A percentile compares a stretch with the other conserved stretches of the same genome.
Evolutionary conservation across 2,888 invertebrate genomes (phyloP).

Genomic region (Hemaris fuciformis): DNA sequence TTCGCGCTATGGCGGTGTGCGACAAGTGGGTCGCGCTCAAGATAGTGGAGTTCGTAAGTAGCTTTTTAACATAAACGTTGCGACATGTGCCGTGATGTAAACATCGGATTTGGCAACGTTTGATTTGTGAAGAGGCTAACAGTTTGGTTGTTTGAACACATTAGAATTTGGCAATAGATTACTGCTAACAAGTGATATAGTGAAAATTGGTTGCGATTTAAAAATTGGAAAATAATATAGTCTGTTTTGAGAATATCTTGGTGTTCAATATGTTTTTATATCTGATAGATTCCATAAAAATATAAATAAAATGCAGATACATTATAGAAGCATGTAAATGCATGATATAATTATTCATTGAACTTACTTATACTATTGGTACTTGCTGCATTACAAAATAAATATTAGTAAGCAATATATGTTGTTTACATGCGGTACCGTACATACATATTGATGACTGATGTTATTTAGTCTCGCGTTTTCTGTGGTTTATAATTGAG

Average conservation of each 20-base stretch:
- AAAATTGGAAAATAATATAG: too few relatives aligned
- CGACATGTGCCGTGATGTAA: slow-evolving; percentile 14
- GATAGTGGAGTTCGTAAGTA: slow-evolving; percentile 79
- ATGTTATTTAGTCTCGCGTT: background rate
- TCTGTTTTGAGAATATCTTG: too few relatives aligned
- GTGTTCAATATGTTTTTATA: too few relatives aligned
- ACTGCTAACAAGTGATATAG: background rate
- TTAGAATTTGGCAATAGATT: background rate
- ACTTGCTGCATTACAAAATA: too few relatives aligned
- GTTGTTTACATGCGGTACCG: too few relatives aligned
- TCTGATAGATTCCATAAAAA: too few relatives aligned
- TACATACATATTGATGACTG: too few relatives aligned
- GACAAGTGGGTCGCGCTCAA: slow-evolving; percentile 81
- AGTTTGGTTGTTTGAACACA: background rate
- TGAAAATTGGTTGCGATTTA: background rate
- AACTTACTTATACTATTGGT: too few relatives aligned
- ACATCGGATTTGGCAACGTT: slow-evolving; percentile 12
- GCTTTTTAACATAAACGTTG: slow-evolving; percentile 23
- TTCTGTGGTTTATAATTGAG: background rate
- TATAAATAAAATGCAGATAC: too few relatives aligned
- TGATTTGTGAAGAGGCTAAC: background rate
- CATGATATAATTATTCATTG: too few relatives aligned
- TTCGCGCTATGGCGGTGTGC: slow-evolving; percentile 68
- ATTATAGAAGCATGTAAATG: too few relatives aligned
- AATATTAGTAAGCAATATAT: too few relatives aligned